A percentile compares a stretch with the other conserved stretches of the same genome.
Conservation (phyloP, 2,113 vertebrate species). For the Meleagris gallopavo region DNA sequence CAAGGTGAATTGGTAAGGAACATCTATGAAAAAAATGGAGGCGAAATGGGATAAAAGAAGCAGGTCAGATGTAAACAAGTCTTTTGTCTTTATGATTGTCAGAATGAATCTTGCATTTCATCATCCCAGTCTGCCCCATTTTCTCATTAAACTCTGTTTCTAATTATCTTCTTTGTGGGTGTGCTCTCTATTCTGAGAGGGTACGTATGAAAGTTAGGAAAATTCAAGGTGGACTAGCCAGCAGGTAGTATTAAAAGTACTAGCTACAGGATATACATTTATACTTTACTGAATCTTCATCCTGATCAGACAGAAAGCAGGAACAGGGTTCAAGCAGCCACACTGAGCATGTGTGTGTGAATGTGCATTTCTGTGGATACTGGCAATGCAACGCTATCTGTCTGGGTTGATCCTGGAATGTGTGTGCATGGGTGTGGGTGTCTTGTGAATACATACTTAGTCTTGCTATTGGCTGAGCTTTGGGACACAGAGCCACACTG, state of each 20-base stretch:
- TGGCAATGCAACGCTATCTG: background rate
- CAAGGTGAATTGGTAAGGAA: background rate
- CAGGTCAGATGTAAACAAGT: background rate
- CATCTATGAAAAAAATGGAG: background rate
- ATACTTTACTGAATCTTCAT: background rate
- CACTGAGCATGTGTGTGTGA: background rate
- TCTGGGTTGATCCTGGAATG: rapidly evolving
- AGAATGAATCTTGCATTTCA: background rate
- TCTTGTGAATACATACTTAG: background rate
- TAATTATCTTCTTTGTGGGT: background rate
- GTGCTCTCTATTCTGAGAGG: background rate
- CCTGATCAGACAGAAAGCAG: background rate
- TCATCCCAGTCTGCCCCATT: background rate
- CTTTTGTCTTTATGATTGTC: background rate
- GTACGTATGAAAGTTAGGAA: background rate
- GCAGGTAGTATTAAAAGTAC: background rate
- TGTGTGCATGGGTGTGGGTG: rapidly evolving
- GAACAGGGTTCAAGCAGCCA: background rate
- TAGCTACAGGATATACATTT: background rate
- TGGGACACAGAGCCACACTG: background rate
- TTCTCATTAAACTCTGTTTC: background rate
- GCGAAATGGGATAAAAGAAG: background rate
- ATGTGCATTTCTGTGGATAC: background rate
- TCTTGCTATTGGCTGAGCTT: background rate
- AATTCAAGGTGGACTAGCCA: background rate